phyloP scores from a whole-genome alignment of 2,797 vertebrate genomes.

The Enteromius fasciolatus region DNA sequence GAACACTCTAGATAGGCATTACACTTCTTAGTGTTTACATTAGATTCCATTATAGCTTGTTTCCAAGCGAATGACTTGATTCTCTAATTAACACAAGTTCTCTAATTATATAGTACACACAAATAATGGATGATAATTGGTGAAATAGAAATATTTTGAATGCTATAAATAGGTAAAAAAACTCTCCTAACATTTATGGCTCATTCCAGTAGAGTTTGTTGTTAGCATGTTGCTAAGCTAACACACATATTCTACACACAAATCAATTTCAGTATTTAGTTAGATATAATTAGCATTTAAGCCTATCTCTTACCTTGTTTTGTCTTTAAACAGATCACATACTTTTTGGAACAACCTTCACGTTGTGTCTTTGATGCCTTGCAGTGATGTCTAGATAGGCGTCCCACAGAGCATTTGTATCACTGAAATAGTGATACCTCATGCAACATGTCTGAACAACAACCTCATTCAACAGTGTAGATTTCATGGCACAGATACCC shows the following conservation, averaged over 20 bases:
- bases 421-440: neutral
- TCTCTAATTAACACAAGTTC: neutral
- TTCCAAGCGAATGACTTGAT: neutral
- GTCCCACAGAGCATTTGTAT: neutral
- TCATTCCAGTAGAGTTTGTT: neutral
- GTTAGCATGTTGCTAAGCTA: constrained; percentile 3
- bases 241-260: neutral
- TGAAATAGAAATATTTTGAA: neutral
- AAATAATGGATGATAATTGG: neutral
- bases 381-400: neutral
- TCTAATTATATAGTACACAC: neutral
- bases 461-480: constrained; percentile 1
- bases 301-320: neutral
- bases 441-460: constrained; percentile 8
- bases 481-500: constrained; percentile 3
- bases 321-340: neutral
- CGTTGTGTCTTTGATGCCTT: neutral
- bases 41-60: neutral
- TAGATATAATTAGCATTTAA: neutral
- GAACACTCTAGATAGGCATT: neutral
- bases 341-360: neutral
- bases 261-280: neutral
- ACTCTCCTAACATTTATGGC: neutral
- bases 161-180: neutral
- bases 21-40: neutral